Conservation (phyloP, 2,888 invertebrate genomes). For the Sycophila texana region DNA sequence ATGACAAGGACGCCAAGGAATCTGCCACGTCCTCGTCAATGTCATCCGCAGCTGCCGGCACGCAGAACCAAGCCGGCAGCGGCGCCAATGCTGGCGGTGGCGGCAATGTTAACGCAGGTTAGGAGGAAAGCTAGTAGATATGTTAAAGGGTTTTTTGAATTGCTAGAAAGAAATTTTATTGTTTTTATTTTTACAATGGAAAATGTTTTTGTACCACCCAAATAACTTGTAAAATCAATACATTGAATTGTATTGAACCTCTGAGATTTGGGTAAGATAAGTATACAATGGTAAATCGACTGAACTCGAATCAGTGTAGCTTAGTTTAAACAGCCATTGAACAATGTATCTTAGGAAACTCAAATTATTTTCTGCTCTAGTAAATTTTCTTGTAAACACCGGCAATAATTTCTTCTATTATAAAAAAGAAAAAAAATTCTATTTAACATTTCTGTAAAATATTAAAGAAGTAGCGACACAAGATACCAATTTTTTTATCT, state of each 20-base stretch:
- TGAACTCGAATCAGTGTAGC: not conserved
- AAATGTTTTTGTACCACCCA: not conserved
- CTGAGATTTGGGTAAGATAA: not conserved
- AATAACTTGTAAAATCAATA: not conserved
- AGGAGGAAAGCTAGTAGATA: not conserved
- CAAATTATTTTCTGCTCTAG: no score
- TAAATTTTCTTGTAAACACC: no score
- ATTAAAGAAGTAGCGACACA: no score
- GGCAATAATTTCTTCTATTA: no score
- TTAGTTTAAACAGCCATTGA: not conserved
- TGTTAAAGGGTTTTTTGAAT: not conserved
- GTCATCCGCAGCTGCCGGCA: constrained; percentile 14
- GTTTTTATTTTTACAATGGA: not conserved
- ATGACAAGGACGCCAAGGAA: constrained; percentile 72
- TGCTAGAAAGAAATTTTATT: not conserved
- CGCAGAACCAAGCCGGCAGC: constrained; percentile 53
- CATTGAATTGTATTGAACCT: not conserved
- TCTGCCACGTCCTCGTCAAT: constrained; percentile 10
- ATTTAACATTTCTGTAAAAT: no score
- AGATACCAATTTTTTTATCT: no score
- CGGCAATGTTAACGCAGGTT: not conserved
- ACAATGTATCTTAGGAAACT: not conserved
- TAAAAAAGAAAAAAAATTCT: no score
- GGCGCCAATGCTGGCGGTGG: constrained; percentile 21
- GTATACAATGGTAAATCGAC: not conserved